Evolutionary conservation across 2,797 vertebrate species (phyloP).

Genomic region (Aulostomus chinensis): DNA sequence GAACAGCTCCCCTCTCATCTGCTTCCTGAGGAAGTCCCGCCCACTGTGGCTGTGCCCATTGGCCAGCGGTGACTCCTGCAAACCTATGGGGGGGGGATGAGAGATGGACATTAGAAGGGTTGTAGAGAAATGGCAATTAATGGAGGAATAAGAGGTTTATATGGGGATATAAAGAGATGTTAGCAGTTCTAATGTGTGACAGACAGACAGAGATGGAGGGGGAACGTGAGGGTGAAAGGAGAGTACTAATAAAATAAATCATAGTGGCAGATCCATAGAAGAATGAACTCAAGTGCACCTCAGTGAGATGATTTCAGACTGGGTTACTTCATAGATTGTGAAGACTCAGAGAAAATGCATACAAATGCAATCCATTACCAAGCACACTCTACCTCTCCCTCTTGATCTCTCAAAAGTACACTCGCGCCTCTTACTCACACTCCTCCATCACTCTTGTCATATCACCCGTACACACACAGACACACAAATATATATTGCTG

Average conservation of each 20-base stretch:
- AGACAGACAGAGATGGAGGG: neutral
- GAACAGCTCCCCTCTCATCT: slow-evolving; percentile 98
- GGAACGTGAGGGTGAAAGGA: neutral
- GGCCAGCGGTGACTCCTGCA: slow-evolving; percentile 94
- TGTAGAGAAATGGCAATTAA: neutral
- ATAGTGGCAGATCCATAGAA: slow-evolving; percentile 21
- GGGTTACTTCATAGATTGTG: slow-evolving; percentile 58
- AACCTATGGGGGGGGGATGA: slow-evolving; percentile 73
- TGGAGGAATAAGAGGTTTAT: neutral
- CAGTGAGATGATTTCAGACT: slow-evolving; percentile 51
- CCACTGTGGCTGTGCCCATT: slow-evolving; percentile 94
- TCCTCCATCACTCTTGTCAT: slow-evolving; percentile 29
- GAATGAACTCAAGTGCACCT: slow-evolving; percentile 32
- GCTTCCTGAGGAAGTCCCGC: slow-evolving; percentile 98
- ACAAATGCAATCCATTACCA: slow-evolving; percentile 74
- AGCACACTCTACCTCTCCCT: slow-evolving; percentile 44
- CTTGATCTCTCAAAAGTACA: slow-evolving; percentile 63
- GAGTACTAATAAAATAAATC: slow-evolving; percentile 18
- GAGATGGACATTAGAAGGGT: slow-evolving; percentile 8
- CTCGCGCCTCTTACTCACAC: slow-evolving; percentile 49
- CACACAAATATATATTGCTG: slow-evolving; percentile 69
- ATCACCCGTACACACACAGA: slow-evolving; percentile 56
- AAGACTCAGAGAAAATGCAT: slow-evolving; percentile 57
- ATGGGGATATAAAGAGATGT: slow-evolving; percentile 1
- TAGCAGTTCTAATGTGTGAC: slow-evolving; percentile 9